phyloP scores from a whole-genome alignment of 2,888 invertebrate genomes.

The Eurytoma adleriae region DNA sequence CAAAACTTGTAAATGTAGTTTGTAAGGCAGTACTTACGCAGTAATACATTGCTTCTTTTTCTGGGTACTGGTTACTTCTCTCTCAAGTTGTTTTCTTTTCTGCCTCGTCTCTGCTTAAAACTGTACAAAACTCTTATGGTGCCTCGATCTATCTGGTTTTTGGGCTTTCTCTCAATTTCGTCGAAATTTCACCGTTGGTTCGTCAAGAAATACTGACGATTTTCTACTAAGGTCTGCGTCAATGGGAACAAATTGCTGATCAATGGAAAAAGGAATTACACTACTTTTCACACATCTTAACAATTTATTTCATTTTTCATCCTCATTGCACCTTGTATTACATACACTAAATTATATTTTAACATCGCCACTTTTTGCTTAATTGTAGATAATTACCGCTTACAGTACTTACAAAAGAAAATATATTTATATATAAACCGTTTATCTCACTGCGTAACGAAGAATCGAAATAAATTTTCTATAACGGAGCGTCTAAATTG shows the following conservation, averaged over 20 bases:
- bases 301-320: background rate
- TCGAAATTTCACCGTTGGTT: slow-evolving; percentile 28
- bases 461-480: no score
- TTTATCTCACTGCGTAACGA: no score
- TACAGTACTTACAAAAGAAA: no score
- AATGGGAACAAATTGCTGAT: background rate
- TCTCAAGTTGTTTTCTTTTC: background rate
- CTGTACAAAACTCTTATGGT: background rate
- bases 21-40: no score
- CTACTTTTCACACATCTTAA: background rate
- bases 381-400: no score
- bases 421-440: no score
- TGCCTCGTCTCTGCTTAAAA: background rate
- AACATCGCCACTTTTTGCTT: no score
- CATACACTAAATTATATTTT: no score
- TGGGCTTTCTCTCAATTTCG: background rate
- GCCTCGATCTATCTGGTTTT: background rate
- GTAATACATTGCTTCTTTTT: no score
- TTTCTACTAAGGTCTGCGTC: background rate
- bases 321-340: background rate
- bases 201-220: slow-evolving; percentile 6
- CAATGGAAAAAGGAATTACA: background rate
- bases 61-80: no score
- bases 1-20: no score
- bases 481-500: no score